These are phyloP conservation scores for Ancistrus triradiatus DNA, from an alignment of 2,113 vertebrate species.

Conservation along the genomic window DNA sequence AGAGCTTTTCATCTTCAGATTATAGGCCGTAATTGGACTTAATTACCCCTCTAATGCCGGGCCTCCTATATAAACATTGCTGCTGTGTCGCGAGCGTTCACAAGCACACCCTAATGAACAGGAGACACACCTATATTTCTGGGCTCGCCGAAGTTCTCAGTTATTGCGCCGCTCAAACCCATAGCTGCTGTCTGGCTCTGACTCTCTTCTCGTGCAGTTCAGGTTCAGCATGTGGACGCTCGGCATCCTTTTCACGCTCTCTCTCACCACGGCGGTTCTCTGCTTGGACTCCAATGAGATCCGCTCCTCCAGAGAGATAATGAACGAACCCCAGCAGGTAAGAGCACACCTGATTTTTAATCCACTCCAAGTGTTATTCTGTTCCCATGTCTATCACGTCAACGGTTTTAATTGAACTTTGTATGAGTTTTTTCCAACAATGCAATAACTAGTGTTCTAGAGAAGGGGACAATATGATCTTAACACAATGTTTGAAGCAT, in stretches of 20 bases:
- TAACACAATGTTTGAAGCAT: too few species aligned
- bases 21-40: conserved; percentile 41
- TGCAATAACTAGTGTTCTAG: too few species aligned
- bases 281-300: conserved; percentile 66
- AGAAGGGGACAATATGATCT: too few species aligned
- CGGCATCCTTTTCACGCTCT: conserved; percentile 44
- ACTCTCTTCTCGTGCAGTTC: background rate
- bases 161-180: too few species aligned
- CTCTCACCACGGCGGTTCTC: conserved; percentile 34
- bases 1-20: conserved; percentile 41
- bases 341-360: conserved; percentile 23
- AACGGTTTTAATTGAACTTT: too few species aligned
- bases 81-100: conserved; percentile 3
- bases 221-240: conserved; percentile 46
- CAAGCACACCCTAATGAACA: background rate
- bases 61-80: conserved; percentile 18
- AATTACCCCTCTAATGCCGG: conserved; percentile 30
- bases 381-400: too few species aligned
- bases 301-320: conserved; percentile 57
- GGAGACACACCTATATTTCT: conserved; percentile 15
- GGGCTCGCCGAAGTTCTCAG: background rate
- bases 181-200: background rate
- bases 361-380: too few species aligned
- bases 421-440: too few species aligned
- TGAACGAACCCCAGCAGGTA: conserved; percentile 37